Evolutionary conservation across 1,140 invertebrate species (phyloP), one percentile per base, ranked within the genome.

Genomic region (Drosophila erecta): DNA sequence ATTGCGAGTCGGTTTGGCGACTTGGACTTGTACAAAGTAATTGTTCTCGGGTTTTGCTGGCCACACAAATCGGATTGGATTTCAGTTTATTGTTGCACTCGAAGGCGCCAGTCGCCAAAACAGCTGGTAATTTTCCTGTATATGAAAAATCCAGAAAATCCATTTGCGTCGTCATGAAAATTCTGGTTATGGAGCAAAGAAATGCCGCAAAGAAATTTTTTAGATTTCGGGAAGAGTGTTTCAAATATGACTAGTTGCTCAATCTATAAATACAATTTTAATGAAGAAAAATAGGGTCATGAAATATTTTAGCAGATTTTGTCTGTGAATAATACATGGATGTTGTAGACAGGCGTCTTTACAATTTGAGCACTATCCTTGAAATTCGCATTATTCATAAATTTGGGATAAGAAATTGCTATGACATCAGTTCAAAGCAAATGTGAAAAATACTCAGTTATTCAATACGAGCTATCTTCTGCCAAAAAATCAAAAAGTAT

Each of bases 11-110:
- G 66, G 56, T 35, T 30, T 69, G 35, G 20, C 49, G 43, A 27
- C 50, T 58, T 47, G 40, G 41, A 17, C 56, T 24, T 70, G 40
- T n/a, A n/a, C n/a, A n/a, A n/a, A n/a, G n/a, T n/a, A n/a, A n/a
- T n/a, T n/a, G n/a, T n/a, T n/a, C 43, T 66, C 47, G 46, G 47
- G 62, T 65, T 47, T 65, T 41, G 44, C 44, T 37, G 69, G 46
- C 33, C 61, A n/a, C 53, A 46, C 41, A 56, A 24, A 22, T 53
- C 22, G 69, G 46, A 51, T 72, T 46, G 46, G 66, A 72, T 72
- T 72, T 51, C 69, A 51, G 22, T 33, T 43, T 37, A 56, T 70
- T 70, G 69, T 70, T 50, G 65, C 30, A 20, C 4, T n/a, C 15
- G 10, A 40, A 51, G 64, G 64, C 64, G 64, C 59, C 64, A 64